Conservation (phyloP, 2,113 vertebrate genomes). For the Scytalopus superciliaris region DNA sequence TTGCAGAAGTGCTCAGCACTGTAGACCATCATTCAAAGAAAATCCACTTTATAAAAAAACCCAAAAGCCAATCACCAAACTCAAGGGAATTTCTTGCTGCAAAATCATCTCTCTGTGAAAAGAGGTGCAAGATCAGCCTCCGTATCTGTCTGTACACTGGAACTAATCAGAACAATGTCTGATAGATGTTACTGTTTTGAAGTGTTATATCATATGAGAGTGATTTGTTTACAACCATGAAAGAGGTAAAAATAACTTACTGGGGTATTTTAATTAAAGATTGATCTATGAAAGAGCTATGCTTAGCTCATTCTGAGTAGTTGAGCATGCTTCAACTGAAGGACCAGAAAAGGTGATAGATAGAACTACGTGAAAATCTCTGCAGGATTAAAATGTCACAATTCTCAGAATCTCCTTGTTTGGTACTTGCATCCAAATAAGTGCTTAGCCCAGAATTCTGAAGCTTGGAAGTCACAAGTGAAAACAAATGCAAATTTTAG, state of each 20-base stretch:
- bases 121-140: background rate
- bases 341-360: background rate
- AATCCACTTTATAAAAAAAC: background rate
- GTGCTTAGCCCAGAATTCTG: background rate
- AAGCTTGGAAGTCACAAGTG: background rate
- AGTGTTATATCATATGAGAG: background rate
- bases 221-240: background rate
- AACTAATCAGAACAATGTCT: background rate
- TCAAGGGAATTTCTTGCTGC: background rate
- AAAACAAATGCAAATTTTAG: background rate
- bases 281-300: background rate
- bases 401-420: background rate
- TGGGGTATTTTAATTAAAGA: background rate
- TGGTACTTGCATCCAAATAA: background rate
- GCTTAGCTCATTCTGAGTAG: background rate
- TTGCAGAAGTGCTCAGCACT: background rate
- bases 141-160: background rate
- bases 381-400: background rate
- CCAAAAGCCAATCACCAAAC: background rate
- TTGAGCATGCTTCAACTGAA: background rate
- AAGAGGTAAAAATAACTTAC: background rate
- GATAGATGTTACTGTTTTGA: background rate
- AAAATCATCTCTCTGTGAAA: background rate
- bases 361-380: background rate
- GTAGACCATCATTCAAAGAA: background rate